Evolutionary conservation across 2,113 vertebrate genomes (phyloP), one percentile per base, ranked within the genome.

Genomic region (Paracanthobrama guichenoti): DNA sequence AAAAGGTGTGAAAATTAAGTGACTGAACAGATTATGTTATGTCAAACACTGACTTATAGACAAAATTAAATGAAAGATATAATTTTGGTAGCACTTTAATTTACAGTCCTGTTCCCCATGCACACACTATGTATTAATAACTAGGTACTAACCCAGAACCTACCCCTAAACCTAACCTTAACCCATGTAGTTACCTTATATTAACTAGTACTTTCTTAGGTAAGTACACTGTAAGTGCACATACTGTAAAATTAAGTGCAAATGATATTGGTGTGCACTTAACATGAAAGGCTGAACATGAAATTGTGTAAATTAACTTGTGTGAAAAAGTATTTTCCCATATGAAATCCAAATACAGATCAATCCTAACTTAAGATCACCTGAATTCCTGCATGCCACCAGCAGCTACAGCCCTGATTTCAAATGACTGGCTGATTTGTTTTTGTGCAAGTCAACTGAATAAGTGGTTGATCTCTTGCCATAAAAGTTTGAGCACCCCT

Each of bases 401-500:
- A 22, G 31, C 66, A 39, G 10, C 66, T 69, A 42, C 9, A 69
- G 66, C 35, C 66, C 18, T 67, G 64, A 4, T 39, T 39, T 20
- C 20, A 69, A 22, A 42, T 20, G 20, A 69, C 5, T 69, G 4
- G 4, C 9, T 39, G 66, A 42, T 42, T 22, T 69, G 1, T 39
- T 69, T 69, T 35, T 39, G 0, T 69, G 18, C 66, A 69, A 39
- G 10, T 72, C 22, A 46, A 16, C 69, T 46, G 4, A 24, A 48
- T 24, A 73, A 46, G 42, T 26, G 69, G 42, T 26, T 48, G 69
- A 44, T 72, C 22, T 46, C 2, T 14, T 71, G 20, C 4, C 4
- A 44, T 28, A 72, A 75, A 62, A 85, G 26, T 14, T n/a, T 71
- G 67, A 72, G n/a, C 20, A 20, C 66, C 26, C 44, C 20, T 31